Base-by-base conservation (phyloP, 2,113 vertebrate species). In the Emydura subglobosa region DNA sequence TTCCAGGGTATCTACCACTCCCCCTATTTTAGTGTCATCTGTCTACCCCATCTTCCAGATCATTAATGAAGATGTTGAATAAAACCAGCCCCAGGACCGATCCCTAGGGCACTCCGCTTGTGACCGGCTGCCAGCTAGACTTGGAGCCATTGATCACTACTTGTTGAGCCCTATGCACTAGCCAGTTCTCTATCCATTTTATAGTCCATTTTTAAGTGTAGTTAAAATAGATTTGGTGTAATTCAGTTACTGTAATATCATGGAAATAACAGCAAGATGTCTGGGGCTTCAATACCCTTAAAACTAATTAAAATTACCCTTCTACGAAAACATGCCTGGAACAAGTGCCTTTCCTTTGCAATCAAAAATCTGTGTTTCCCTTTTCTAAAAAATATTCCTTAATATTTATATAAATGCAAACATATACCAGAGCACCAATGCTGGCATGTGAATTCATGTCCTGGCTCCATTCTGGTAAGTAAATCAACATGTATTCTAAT, bases 401-500 rank as follows among this genome's bases (percentile, higher is more conserved):
- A 34, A 1, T 47, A 87, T 85, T 87, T 90, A 80, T 49, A 84
- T 3, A 68, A 47, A 83, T 47, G 61, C 10, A 88, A 81, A 81
- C 42, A 80, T 79, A 85, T 92, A 90, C 19, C 7, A 54, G 19
- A 19, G 19, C 16, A 82, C 10, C 79, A 91, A 24, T 90, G 42
- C 49, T 82, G 22, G 13, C 85, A 49, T 2, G 0, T 39, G 34
- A 24, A 91, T 86, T 79, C 61, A 83, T 80, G 91, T 89, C 92
- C 81, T 61, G 16, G 13, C 85, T 83, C 88, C 72, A 68, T 7
- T 9, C 0, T 25, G 0, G 81, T 13, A 13, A 89, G 42, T 68
- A 91, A 92, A 96, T 94, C 80, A 80, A 51, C 82, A 81, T 34
- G 21, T 39, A 91, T 88, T 96, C 88, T 53, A 91, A 89, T 27